Base-by-base conservation (phyloP, 2,113 vertebrate genomes). In the Sturnira hondurensis region DNA sequence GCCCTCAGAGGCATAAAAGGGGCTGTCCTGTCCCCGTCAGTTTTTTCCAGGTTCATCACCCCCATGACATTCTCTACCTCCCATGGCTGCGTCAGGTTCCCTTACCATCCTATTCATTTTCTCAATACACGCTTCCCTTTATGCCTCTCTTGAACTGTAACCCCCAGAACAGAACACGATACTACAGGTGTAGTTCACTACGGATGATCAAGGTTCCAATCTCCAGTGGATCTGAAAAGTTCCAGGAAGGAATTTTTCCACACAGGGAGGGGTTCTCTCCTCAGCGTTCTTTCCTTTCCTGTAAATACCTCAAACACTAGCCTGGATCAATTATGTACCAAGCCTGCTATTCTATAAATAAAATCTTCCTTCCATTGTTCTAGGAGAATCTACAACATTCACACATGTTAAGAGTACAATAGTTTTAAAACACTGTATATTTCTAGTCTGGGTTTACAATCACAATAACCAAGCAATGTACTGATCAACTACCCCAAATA, bases 331-430 rank as follows among this genome's bases (percentile, higher is more conserved):
- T 84, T 93, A 81, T 38, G 52, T 73, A 87, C 67, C 76, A 93
- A 81, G n/a, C 63, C 63, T 58, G 31, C 61, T 87, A 47, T 70
- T 47, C 80, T 96, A 94, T 43, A 96, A 95, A 93, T 92, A 93
- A 96, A 93, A 92, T 90, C 43, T 95, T 92, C 84, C 63, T 95
- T 87, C 67, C 54, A 83, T 70, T 95, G 67, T 92, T 93, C 90
- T 95, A 80, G 45, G 47, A 84, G 70, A 89, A 77, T 41, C 70
- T 67, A 76, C 7, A 94, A 13, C 71, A 76, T 58, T 82, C 68
- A 83, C 15, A 45, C 56, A 92, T 67, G n/a, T 58, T 86, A 83
- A 83, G 68, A 90, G 70, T 71, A n/a, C 63, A 63, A 78, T 22
- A 83, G 16, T 92, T 93, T 82, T 7, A 92, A 90, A 93, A 81